Percentiles rank a stretch among this genome's conserved stretches.
These are phyloP conservation scores for Ligdia adustata DNA, from an alignment of 2,888 invertebrate species.

Conservation along the genomic window DNA sequence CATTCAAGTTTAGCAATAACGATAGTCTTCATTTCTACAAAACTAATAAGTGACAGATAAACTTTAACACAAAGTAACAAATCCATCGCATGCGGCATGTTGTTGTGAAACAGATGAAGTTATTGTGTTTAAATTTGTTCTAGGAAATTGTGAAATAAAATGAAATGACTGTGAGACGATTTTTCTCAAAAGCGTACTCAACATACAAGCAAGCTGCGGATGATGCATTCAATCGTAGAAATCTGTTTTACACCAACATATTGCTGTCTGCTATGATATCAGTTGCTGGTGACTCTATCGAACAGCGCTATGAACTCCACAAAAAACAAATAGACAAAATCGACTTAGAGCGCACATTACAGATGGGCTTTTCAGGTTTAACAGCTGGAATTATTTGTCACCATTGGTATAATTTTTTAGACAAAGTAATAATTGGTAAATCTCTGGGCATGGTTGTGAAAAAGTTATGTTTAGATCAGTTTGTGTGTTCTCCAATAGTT, in stretches of 20 bases:
- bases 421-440: constrained; percentile 88
- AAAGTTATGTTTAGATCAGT: constrained; percentile 92
- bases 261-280: constrained; percentile 90
- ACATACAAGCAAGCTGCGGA: constrained; percentile 48
- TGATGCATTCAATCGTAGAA: constrained; percentile 84
- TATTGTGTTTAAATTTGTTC: constrained; percentile 50
- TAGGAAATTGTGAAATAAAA: constrained; percentile 44
- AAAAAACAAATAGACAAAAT: constrained; percentile 81
- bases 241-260: constrained; percentile 91
- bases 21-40: too few relatives aligned
- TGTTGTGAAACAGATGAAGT: constrained; percentile 44
- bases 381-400: constrained; percentile 92
- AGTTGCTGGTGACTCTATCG: constrained; percentile 90
- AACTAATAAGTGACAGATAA: too few relatives aligned
- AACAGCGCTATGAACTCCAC: constrained; percentile 90
- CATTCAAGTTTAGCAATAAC: too few relatives aligned
- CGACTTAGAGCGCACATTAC: constrained; percentile 85
- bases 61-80: too few relatives aligned
- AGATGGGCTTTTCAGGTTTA: constrained; percentile 91
- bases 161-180: constrained; percentile 57
- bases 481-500: constrained; percentile 92
- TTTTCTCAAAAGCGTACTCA: constrained; percentile 55
- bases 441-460: constrained; percentile 86
- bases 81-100: constrained; percentile 26
- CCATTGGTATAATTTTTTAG: constrained; percentile 93